Evolutionary conservation across 2,797 vertebrate species (phyloP).

Genomic region (Sternotherus odoratus): DNA sequence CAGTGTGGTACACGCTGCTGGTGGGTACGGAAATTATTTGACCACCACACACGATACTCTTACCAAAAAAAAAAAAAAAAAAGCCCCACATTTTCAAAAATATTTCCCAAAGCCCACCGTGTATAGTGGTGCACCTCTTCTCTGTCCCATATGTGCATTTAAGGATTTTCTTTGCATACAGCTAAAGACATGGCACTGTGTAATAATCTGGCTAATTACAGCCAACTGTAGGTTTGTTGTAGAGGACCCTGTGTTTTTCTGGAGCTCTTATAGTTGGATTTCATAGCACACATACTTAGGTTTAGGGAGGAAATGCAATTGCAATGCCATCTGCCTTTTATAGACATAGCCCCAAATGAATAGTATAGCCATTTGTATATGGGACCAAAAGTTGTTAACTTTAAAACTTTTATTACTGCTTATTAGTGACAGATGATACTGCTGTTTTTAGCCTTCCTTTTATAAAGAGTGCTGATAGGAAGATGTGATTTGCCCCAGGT

Average conservation of each 20-base stretch:
- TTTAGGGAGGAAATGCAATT: too few relatives aligned
- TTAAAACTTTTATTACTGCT: rapidly evolving
- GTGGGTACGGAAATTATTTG: neutral
- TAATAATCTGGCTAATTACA: neutral
- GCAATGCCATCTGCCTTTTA: neutral
- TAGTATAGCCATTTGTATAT: neutral
- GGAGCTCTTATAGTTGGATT: neutral
- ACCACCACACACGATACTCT: neutral
- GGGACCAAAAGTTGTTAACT: neutral
- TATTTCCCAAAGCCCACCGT: neutral
- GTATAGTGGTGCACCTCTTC: neutral
- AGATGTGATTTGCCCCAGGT: neutral
- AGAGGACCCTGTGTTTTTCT: neutral
- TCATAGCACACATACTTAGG: neutral
- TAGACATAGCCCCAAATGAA: neutral
- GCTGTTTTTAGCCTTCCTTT: neutral
- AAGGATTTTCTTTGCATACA: neutral
- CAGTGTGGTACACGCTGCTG: neutral
- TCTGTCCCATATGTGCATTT: neutral
- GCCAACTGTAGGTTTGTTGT: neutral
- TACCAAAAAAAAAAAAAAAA: too few relatives aligned
- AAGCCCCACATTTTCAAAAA: neutral
- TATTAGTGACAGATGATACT: neutral
- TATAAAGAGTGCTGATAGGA: neutral
- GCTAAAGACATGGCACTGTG: neutral